Evolutionary conservation across 2,113 vertebrate genomes (phyloP), one percentile per base, ranked within the genome.

Genomic region (Vanacampus margaritifer): DNA sequence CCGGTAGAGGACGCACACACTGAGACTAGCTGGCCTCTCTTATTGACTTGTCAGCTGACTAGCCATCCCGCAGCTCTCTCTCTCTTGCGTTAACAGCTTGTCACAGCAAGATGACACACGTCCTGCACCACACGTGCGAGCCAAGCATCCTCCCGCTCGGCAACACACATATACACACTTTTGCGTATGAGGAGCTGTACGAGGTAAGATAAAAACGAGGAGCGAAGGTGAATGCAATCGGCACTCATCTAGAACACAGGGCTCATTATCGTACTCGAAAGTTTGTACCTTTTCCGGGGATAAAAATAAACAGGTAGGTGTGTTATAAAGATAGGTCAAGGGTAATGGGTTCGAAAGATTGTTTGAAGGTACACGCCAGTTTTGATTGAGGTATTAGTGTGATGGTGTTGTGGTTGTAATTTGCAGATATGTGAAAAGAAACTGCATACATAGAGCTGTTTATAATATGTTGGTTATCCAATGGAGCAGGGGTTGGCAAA

Each of bases 91-190:
- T 53, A 74, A 65, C 68, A 80, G 62, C 68, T 71, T 36, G 65
- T 66, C 76, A 68, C 58, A 69, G 36, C 61, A 68, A 62, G 67
- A 73, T 62, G 68, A 79, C 50, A 73, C 69, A 36, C 8, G 65
- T 35, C 63, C 70, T 54, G 24, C 54, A 35, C 16, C 48, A 45
- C 54, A 58, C 54, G 21, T 51, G 12, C 21, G 13, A 36, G 32
- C 26, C 26, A 7, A 10, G 54, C 54, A 57, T 32, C 54, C 26
- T 26, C 23, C 53, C 13, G 26, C 53, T 32, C 28, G 12, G 12
- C 26, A 6, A 46, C 32, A 37, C 51, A 16, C 50, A 36, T 50
- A 37, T 21, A 39, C 57, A 63, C 69, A 64, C 39, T 6, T 37
- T 41, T 46, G 39, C 45, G 45, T n/a, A 65, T n/a, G 46, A 45